Evolutionary conservation across 2,888 invertebrate genomes (phyloP).

Genomic region (Villa cingulata): DNA sequence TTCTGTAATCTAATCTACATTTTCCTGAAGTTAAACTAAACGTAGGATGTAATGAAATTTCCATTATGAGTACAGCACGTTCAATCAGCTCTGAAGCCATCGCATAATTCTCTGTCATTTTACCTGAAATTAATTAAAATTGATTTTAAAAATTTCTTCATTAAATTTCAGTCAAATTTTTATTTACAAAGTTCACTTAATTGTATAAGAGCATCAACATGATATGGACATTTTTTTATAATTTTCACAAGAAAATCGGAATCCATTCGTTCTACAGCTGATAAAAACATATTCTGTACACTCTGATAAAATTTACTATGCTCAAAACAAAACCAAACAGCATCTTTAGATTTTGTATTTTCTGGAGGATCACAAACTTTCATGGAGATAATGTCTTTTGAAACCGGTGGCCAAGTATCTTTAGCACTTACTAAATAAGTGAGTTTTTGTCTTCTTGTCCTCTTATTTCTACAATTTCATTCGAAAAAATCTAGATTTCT

Average conservation of each 20-base stretch:
- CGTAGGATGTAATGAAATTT: slow-evolving; percentile 63
- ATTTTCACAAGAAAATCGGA: slow-evolving; percentile 65
- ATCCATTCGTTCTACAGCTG: slow-evolving; percentile 64
- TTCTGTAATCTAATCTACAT: slow-evolving; percentile 61
- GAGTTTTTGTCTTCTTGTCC: slow-evolving; percentile 40
- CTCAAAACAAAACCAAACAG: slow-evolving; percentile 53
- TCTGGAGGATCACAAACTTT: slow-evolving; percentile 35
- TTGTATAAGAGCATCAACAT: slow-evolving; percentile 67
- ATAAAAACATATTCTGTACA: slow-evolving; percentile 58
- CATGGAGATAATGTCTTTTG: slow-evolving; percentile 63
- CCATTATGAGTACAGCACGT: slow-evolving; percentile 59
- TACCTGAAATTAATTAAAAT: slow-evolving; percentile 18
- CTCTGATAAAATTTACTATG: slow-evolving; percentile 61
- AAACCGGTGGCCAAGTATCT: slow-evolving; percentile 56
- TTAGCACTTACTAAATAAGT: slow-evolving; percentile 56
- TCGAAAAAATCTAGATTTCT: background rate
- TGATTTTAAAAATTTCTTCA: background rate
- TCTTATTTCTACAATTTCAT: slow-evolving; percentile 39
- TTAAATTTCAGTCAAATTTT: background rate
- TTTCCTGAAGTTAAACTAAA: slow-evolving; percentile 63
- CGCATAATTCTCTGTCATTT: slow-evolving; percentile 61
- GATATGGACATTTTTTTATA: slow-evolving; percentile 60
- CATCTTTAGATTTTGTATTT: slow-evolving; percentile 11
- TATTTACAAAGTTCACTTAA: slow-evolving; percentile 60
- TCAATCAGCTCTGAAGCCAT: slow-evolving; percentile 69